Conservation (phyloP, 2,113 vertebrate genomes). For the Myiopsitta monachus region DNA sequence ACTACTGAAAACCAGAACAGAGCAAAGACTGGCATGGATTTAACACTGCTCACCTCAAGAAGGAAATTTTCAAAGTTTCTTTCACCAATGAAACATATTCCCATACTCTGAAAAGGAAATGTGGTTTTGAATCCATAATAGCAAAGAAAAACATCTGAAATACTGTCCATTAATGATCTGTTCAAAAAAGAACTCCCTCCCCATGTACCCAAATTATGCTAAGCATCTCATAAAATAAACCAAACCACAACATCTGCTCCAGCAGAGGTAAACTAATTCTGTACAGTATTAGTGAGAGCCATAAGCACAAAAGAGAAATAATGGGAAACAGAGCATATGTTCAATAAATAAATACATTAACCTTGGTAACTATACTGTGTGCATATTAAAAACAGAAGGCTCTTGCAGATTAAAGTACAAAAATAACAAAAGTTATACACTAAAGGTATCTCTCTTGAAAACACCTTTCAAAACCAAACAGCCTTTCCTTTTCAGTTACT, state of each 20-base stretch:
- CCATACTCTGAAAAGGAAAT: conserved; percentile 88
- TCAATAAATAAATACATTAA: background rate
- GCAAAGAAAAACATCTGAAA: background rate
- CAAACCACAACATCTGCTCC: background rate
- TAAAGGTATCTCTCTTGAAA: background rate
- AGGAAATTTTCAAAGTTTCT: conserved; percentile 93
- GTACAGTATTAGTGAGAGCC: background rate
- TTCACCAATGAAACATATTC: conserved; percentile 94
- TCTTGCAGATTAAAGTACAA: background rate
- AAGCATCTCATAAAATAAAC: background rate
- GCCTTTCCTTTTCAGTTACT: background rate
- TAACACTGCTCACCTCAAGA: conserved; percentile 80
- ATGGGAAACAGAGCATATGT: background rate
- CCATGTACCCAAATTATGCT: background rate
- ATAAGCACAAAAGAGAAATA: background rate
- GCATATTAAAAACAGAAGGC: background rate
- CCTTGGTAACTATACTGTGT: background rate
- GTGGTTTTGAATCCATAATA: background rate
- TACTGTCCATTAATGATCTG: background rate
- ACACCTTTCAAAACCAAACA: background rate
- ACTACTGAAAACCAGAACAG: background rate
- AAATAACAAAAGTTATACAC: background rate
- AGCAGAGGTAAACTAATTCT: background rate
- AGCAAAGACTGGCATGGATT: background rate
- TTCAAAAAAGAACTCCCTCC: background rate